These are phyloP conservation scores for Daktulosphaira vitifoliae DNA, from an alignment of 1,140 invertebrate species.

Conservation along the genomic window DNA sequence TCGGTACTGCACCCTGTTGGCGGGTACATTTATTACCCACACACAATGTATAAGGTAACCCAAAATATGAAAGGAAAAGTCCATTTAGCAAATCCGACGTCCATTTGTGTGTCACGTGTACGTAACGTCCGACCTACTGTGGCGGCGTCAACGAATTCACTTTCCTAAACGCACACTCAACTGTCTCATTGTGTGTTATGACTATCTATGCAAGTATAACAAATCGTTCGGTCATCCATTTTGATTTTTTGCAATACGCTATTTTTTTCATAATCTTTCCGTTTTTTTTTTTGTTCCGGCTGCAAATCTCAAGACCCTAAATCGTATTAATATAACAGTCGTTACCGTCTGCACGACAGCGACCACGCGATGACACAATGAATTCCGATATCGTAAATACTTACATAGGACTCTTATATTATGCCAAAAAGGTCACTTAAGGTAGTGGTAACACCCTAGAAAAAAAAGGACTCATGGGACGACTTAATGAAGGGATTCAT, in stretches of 20 bases:
- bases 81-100: slow-evolving; percentile 8
- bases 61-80: slow-evolving; percentile 15
- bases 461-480: background rate
- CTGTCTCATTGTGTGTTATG: slow-evolving; percentile 17
- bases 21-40: slow-evolving; percentile 10
- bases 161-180: background rate
- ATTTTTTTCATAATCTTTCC: background rate
- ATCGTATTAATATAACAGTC: slow-evolving; percentile 8
- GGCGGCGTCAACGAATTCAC: slow-evolving; percentile 11
- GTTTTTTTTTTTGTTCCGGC: background rate
- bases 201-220: slow-evolving; percentile 14
- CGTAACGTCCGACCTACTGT: slow-evolving; percentile 24
- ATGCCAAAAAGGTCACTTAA: slow-evolving; percentile 2
- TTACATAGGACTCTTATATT: background rate
- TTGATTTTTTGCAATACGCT: too few species aligned
- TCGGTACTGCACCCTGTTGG: background rate
- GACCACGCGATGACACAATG: slow-evolving; percentile 11
- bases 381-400: background rate
- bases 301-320: slow-evolving; percentile 9
- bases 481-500: slow-evolving; percentile 31
- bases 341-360: background rate
- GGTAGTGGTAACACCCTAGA: background rate
- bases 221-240: slow-evolving; percentile 9
- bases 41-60: background rate
- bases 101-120: background rate